Evolutionary conservation across 2,888 invertebrate species (phyloP).

Genomic region (Lingula anatina): DNA sequence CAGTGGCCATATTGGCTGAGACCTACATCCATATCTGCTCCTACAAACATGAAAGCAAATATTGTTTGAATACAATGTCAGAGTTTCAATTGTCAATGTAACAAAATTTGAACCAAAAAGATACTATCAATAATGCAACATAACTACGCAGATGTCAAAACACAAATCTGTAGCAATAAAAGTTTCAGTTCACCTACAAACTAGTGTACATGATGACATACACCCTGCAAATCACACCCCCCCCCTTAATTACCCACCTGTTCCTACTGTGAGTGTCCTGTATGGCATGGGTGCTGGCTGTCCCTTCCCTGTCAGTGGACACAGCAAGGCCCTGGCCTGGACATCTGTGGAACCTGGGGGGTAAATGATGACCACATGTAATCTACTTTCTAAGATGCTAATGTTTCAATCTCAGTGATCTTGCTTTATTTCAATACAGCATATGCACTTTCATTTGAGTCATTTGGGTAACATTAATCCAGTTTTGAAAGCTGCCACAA

Average conservation of each 20-base stretch:
- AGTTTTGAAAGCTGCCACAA: no score
- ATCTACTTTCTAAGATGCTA: neutral
- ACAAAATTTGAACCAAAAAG: neutral
- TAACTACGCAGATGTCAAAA: no score
- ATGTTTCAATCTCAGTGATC: neutral
- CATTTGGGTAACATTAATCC: no score
- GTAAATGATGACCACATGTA: neutral
- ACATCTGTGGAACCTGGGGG: slow-evolving; percentile 24
- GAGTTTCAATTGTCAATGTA: neutral
- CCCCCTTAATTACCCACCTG: slow-evolving; percentile 57
- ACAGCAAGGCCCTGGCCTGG: slow-evolving; percentile 62
- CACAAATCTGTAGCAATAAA: no score
- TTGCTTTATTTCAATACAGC: no score
- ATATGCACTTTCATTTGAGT: no score
- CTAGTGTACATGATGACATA: no score
- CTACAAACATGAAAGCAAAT: slow-evolving; percentile 22
- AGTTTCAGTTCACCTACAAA: no score
- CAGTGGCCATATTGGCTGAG: slow-evolving; percentile 55
- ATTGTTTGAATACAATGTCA: no score
- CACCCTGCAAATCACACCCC: no score
- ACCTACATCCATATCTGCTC: slow-evolving; percentile 55
- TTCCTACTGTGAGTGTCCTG: slow-evolving; percentile 68
- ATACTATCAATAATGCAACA: neutral
- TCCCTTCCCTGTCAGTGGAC: slow-evolving; percentile 60
- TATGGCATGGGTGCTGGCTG: slow-evolving; percentile 63